These are phyloP conservation scores for Paracentrotus lividus DNA, from an alignment of 53 echinoderm and acorn worm genomes.

Conservation along the genomic window DNA sequence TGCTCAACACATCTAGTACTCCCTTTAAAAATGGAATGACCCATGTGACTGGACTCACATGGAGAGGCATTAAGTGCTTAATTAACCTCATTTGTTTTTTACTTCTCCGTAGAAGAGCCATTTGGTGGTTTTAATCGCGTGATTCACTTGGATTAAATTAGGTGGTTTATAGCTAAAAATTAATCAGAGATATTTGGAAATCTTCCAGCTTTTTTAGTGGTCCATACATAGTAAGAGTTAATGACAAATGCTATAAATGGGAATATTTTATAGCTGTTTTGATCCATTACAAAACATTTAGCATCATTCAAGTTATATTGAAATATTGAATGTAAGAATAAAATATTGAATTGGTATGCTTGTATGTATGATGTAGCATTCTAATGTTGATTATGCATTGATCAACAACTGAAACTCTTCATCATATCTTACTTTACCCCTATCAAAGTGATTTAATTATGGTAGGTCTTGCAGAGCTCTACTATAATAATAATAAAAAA, in stretches of 20 bases:
- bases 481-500: too few relatives aligned
- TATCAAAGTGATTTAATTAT: too few relatives aligned
- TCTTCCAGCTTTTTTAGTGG: slow-evolving; percentile 9
- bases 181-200: background rate
- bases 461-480: too few relatives aligned
- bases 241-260: too few relatives aligned
- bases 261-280: too few relatives aligned
- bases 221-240: too few relatives aligned
- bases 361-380: too few relatives aligned
- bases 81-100: slow-evolving; percentile 26
- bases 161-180: slow-evolving; percentile 23
- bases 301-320: background rate
- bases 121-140: background rate
- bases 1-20: background rate
- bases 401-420: too few relatives aligned
- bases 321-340: background rate
- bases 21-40: background rate
- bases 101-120: background rate
- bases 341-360: background rate
- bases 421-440: too few relatives aligned
- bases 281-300: background rate
- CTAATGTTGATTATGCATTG: too few relatives aligned
- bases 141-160: slow-evolving; percentile 39
- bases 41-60: slow-evolving; percentile 40
- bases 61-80: slow-evolving; percentile 13